Evolutionary conservation across 1,140 invertebrate genomes (phyloP).

Genomic region (Arctopsyche grandis): DNA sequence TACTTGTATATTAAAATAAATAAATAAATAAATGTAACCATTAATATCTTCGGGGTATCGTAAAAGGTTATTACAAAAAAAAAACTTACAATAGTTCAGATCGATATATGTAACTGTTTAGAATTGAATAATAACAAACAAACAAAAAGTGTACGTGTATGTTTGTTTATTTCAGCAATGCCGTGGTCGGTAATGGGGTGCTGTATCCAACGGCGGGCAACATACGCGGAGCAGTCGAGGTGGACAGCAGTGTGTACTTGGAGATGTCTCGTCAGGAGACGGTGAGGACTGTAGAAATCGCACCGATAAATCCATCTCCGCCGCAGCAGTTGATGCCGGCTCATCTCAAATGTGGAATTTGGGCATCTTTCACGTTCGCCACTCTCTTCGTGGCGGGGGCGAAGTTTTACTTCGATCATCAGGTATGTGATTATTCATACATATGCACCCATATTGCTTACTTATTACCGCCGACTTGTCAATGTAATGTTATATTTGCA

Average conservation of each 20-base stretch:
- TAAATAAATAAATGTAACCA: too few species aligned
- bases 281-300: conserved; percentile 60
- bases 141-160: too few species aligned
- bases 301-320: conserved; percentile 57
- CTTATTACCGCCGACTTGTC: too few species aligned
- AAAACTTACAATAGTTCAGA: too few species aligned
- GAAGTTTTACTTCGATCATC: conserved; percentile 75
- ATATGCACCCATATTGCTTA: too few species aligned
- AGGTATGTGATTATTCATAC: conserved; percentile 66
- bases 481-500: too few species aligned
- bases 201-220: conserved; percentile 55
- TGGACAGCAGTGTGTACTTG: conserved; percentile 60
- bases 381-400: conserved; percentile 73
- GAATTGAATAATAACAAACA: too few species aligned
- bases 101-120: too few species aligned
- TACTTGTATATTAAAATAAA: too few species aligned
- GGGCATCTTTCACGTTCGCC: conserved; percentile 72
- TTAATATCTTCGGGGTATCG: too few species aligned
- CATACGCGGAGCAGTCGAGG: conserved; percentile 55
- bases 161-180: background rate
- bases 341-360: conserved; percentile 73
- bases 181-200: conserved; percentile 58
- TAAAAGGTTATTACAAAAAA: too few species aligned
- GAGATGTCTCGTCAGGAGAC: conserved; percentile 61
- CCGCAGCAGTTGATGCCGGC: conserved; percentile 66